Conservation (phyloP, 2,797 vertebrate genomes). For the Gypaetus barbatus region DNA sequence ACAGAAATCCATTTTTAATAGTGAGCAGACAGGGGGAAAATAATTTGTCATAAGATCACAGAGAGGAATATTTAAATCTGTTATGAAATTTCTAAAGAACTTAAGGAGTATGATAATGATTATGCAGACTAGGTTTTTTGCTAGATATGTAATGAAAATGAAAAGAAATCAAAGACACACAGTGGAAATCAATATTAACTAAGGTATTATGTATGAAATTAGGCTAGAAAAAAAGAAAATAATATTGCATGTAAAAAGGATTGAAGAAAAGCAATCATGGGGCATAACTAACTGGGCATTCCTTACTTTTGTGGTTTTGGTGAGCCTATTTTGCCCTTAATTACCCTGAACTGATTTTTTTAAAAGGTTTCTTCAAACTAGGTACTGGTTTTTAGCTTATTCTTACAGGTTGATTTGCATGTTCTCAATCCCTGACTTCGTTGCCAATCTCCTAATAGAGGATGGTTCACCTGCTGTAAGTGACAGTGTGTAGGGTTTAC, state of each 20-base stretch:
- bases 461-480: not conserved
- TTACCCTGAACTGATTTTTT: not conserved
- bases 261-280: not conserved
- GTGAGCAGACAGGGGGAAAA: not conserved
- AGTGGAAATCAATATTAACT: conserved; percentile 9
- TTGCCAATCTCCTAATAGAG: not conserved
- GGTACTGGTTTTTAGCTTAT: not conserved
- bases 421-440: not conserved
- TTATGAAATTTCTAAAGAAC: conserved; percentile 3
- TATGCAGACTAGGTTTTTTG: conserved; percentile 5
- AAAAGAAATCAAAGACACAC: not conserved
- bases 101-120: not conserved
- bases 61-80: not conserved
- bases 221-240: conserved; percentile 10
- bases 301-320: not conserved
- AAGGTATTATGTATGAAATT: not conserved
- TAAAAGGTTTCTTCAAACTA: not conserved
- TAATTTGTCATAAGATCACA: not conserved
- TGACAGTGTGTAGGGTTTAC: not conserved
- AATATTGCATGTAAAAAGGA: not conserved
- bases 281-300: not conserved
- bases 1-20: not conserved
- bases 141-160: not conserved
- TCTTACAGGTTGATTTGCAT: not conserved
- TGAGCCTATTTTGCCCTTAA: not conserved